Percentiles rank a stretch among this genome's conserved stretches.
Conservation (phyloP, 2,113 vertebrate species). For the Grammomys surdaster region DNA sequence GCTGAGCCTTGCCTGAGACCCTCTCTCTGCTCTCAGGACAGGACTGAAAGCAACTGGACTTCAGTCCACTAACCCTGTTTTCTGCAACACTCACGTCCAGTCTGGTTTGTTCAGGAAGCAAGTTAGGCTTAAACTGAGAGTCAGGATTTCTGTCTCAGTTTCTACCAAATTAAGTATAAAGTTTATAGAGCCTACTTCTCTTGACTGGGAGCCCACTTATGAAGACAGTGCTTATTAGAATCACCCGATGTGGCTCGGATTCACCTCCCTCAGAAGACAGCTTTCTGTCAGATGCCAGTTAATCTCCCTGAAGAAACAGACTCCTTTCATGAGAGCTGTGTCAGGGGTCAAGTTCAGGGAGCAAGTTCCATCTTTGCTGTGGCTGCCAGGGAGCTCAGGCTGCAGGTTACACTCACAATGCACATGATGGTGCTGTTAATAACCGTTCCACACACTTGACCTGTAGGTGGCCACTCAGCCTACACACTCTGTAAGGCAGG, state of each 20-base stretch:
- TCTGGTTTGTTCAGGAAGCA: neutral
- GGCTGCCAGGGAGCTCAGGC: slow-evolving; percentile 24
- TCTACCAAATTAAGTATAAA: slow-evolving; percentile 17
- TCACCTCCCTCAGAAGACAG: neutral
- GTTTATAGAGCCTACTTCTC: slow-evolving; percentile 23
- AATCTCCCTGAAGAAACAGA: neutral
- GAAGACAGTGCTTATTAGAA: neutral
- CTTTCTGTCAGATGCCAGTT: slow-evolving; percentile 42
- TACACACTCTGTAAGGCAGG: neutral
- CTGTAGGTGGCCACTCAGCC: neutral
- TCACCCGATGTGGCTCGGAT: slow-evolving; percentile 19
- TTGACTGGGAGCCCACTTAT: neutral
- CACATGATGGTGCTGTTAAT: neutral
- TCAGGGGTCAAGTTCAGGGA: neutral
- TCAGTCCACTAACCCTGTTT: neutral
- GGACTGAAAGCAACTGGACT: neutral
- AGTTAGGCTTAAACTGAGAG: neutral
- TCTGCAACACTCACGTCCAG: slow-evolving; percentile 5
- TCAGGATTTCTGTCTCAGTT: slow-evolving; percentile 38
- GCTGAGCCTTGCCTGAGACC: neutral
- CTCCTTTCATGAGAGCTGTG: neutral
- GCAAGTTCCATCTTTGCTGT: slow-evolving; percentile 35
- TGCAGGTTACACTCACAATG: neutral
- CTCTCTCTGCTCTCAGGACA: neutral
- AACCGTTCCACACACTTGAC: neutral